Percentiles rank a stretch among this genome's conserved stretches.
phyloP scores from a whole-genome alignment of 2,113 vertebrate species.

The Dasyornis broadbenti region DNA sequence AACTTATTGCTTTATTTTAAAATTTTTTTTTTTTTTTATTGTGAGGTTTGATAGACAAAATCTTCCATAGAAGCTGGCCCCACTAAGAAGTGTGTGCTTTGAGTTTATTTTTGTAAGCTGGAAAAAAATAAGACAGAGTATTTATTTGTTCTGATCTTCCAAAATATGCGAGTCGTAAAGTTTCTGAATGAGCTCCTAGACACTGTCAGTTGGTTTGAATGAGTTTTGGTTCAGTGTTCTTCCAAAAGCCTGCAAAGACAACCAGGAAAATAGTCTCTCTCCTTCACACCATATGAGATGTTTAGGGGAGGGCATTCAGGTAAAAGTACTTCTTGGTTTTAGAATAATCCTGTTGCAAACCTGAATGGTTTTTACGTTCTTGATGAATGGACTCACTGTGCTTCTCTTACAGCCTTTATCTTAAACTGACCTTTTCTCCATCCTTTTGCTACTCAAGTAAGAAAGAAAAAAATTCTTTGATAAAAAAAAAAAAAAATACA shows the following conservation, averaged over 20 bases:
- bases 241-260: background rate
- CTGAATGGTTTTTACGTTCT: background rate
- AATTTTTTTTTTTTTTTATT: background rate
- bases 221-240: background rate
- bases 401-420: background rate
- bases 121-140: background rate
- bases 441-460: background rate
- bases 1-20: background rate
- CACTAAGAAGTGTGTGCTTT: background rate
- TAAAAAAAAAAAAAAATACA: background rate
- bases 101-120: background rate
- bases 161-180: background rate
- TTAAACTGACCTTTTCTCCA: background rate
- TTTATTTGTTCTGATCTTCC: background rate
- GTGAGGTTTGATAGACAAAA: background rate
- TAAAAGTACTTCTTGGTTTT: background rate
- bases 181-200: background rate
- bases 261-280: background rate
- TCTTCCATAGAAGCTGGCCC: background rate
- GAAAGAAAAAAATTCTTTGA: background rate
- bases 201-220: background rate
- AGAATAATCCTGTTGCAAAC: background rate
- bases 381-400: background rate
- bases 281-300: background rate
- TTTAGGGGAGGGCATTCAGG: background rate